Evolutionary conservation across 2,797 vertebrate species (phyloP), one percentile per base, ranked within the genome.

Genomic region (Ctenochaetus hawaiiensis): DNA sequence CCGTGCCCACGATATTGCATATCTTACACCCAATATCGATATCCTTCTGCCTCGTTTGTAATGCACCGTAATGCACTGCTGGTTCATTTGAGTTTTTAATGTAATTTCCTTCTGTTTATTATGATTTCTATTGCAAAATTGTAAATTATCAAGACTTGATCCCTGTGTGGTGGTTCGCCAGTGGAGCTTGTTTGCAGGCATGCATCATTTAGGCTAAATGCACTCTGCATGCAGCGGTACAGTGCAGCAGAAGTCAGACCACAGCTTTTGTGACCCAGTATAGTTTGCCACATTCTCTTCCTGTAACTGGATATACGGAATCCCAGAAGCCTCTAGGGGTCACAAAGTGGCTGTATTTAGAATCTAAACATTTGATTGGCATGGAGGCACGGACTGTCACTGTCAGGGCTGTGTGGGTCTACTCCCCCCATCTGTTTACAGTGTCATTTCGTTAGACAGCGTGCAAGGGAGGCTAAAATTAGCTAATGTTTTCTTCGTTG

Each of bases 321-420:
- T 93, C 90, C 62, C 73, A 66, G 81, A 82, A 83, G 91, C 87
- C 81, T 83, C 63, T 30, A 52, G 82, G 86, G 88, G 91, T 93
- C 91, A 90, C 82, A 81, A 67, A 79, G 75, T 84, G 74, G 83
- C 92, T 91, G 82, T 60, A 93, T 94, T 93, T 95, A 96, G 94
- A 93, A 67, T 73, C 12, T 63, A 80, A 89, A 88, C 81, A 69
- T 93, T 85, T 92, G 92, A 92, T 90, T 90, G 91, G 83, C 90
- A 88, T 58, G 69, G 69, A 86, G 78, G 91, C 83, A 87, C 94
- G 91, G 71, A 65, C 48, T 41, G 16, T 72, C 23, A 20, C 62
- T 71, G 77, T 49, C 54, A 76, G 58, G 47, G 5, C 20, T 17
- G 69, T 66, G 53, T 39, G 20, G 34, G 20, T 58, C 13, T 63